A percentile compares a stretch with the other conserved stretches of the same genome.
Conservation (phyloP, 2,113 vertebrate genomes). For the Siniperca knerii region DNA sequence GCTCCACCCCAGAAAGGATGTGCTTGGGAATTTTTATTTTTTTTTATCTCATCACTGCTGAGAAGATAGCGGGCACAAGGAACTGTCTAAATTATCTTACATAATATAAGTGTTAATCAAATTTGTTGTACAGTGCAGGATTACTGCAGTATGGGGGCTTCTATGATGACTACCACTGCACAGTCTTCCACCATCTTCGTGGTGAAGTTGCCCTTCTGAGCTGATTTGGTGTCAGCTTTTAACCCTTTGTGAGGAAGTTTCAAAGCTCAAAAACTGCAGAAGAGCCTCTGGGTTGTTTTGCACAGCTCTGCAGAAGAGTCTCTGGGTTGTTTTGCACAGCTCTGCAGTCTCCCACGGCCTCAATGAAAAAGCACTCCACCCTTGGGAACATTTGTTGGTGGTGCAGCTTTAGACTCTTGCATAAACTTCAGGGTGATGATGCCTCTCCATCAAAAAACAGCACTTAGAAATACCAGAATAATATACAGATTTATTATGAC, state of each 20-base stretch:
- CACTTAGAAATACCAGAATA: slow-evolving; percentile 58
- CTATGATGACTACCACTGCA: slow-evolving; percentile 25
- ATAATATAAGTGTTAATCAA: neutral
- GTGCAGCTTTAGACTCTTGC: slow-evolving; percentile 34
- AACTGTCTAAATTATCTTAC: slow-evolving; percentile 16
- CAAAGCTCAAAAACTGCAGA: slow-evolving; percentile 29
- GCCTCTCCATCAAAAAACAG: slow-evolving; percentile 56
- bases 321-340: slow-evolving; percentile 26
- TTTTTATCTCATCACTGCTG: neutral
- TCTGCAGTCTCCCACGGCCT: slow-evolving; percentile 20
- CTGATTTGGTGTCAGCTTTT: slow-evolving; percentile 20
- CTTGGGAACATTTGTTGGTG: slow-evolving; percentile 34
- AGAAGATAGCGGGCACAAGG: slow-evolving; percentile 29
- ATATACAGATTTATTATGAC: slow-evolving; percentile 62
- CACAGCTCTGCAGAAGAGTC: slow-evolving; percentile 26
- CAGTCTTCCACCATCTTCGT: slow-evolving; percentile 51
- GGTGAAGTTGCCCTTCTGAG: slow-evolving; percentile 27
- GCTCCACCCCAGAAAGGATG: slow-evolving; percentile 8
- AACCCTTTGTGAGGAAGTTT: slow-evolving; percentile 9
- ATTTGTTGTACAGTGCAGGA: slow-evolving; percentile 7
- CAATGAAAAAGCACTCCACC: slow-evolving; percentile 43
- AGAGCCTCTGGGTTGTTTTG: slow-evolving; percentile 25
- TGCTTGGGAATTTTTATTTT: neutral
- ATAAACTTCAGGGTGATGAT: slow-evolving; percentile 63
- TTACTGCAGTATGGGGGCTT: slow-evolving; percentile 13